Evolutionary conservation across 2,797 vertebrate genomes (phyloP), one percentile per base, ranked within the genome.

Genomic region (Rhynchotus rufescens): DNA sequence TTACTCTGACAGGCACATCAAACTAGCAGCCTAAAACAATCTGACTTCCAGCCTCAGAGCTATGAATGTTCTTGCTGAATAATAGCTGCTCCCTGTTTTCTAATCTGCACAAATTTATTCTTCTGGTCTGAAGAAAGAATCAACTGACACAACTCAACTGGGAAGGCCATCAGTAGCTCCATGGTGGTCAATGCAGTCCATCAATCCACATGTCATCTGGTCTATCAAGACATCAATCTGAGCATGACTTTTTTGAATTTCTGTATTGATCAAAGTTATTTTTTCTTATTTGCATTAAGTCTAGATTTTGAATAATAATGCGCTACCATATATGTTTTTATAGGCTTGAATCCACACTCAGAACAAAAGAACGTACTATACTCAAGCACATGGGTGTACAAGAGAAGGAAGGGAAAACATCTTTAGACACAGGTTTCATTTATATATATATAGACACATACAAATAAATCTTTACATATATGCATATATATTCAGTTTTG

Each of bases 81-180:
- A 14, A 65, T 47, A 73, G 67, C 56, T 84, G 52, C n/a, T 93
- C 52, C 44, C 21, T 60, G 5, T 89, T 88, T 84, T 86, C 72
- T 74, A 68, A 84, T 91, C 40, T 84, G 75, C 51, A 91, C 60
- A n/a, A 16, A 88, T 86, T 96, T 84, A n/a, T 88, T 86, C 21
- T 88, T 36, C 54, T 74, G 25, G 19, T 44, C 6, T 19, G 38
- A 56, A 44, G 19, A 79, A 84, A 26, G 44, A 92, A 85, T 57
- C 40, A 59, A 22, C 54, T 45, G 61, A 80, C 32, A 71, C 12
- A 91, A 67, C 23, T 77, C 40, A 54, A 1, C 38, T 80, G 6
- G 76, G 17, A 16, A 86, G 40, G 16, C 25, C 68, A 82, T 44
- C 7, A 74, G 67, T 80, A 47, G 25, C 17, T 86, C 21, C 34